phyloP scores from a whole-genome alignment of 2,797 vertebrate species.

The Syngnathus rostellatus region DNA sequence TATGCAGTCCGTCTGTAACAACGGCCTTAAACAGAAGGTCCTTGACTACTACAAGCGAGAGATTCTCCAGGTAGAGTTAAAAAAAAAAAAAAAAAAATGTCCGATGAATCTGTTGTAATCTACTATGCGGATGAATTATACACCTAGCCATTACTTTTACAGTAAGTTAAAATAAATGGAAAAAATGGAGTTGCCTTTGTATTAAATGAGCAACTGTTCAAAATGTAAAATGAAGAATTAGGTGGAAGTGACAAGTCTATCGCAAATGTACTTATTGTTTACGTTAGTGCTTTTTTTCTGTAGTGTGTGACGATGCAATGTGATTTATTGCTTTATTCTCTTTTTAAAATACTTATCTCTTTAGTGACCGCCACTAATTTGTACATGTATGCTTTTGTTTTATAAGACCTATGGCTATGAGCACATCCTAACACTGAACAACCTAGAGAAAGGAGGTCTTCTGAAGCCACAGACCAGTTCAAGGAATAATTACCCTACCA shows the following conservation, averaged over 20 bases:
- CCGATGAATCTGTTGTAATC: background rate
- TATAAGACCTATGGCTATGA: constrained; percentile 89
- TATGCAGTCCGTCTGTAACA: constrained; percentile 94
- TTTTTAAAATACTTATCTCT: background rate
- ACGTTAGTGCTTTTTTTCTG: background rate
- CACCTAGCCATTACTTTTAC: background rate
- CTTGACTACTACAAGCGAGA: constrained; percentile 92
- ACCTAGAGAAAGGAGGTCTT: constrained; percentile 88
- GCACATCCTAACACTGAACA: constrained; percentile 88
- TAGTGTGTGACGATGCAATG: background rate
- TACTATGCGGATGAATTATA: background rate
- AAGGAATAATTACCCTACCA: constrained; percentile 92
- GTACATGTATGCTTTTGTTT: background rate
- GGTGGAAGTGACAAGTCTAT: background rate
- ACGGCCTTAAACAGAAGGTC: constrained; percentile 92
- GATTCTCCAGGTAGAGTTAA: constrained; percentile 82
- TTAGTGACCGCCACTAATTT: background rate
- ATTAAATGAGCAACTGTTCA: background rate
- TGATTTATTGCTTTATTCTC: background rate
- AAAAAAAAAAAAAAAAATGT: background rate
- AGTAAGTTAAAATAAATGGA: background rate
- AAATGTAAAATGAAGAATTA: background rate
- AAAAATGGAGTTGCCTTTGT: background rate
- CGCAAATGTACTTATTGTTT: background rate
- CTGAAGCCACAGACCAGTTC: constrained; percentile 77